Evolutionary conservation across 2,113 vertebrate species (phyloP), one percentile per base, ranked within the genome.

Genomic region (Gasterosteus nipponicus): DNA sequence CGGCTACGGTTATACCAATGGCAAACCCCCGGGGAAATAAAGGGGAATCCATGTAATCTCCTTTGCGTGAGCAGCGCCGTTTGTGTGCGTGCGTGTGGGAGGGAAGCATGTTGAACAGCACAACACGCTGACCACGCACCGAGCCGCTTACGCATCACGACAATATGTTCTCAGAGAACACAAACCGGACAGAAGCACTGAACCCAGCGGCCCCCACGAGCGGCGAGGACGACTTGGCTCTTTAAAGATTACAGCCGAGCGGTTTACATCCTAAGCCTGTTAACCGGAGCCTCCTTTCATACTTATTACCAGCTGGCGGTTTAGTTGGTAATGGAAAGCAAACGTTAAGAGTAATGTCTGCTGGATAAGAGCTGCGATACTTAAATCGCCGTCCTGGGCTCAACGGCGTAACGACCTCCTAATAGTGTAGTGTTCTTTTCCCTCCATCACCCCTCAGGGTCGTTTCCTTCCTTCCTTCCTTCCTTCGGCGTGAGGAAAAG

Each of bases 41-140:
- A 80, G 66, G 77, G 73, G 60, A 82, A 77, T 85, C 57, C 8
- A 87, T 82, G 26, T 58, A 51, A 29, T 75, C 69, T 77, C 73
- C 69, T 70, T 76, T 71, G 57, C 22, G 0, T 58, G 68, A 51
- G 56, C 9, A 51, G n/a, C 39, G 35, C 46, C 0, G 42, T 44
- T 12, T 69, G 39, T 69, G 46, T 53, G 51, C 19, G 16, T 19
- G 58, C 41, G 35, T 67, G 2, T 49, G 16, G 69, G 39, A 62
- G 46, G 44, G 51, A 6, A 49, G 47, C 47, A 19, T 42, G 41
- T 67, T 47, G 18, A 5, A 73, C 1, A 64, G 10, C 8, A n/a
- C 59, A 71, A 72, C 3, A n/a, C 47, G 69, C 72, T 80, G 78
- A 84, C 51, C 5, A 31, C 35, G 70, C 63, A 62, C 26, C 1